phyloP scores from a whole-genome alignment of 2,888 invertebrate species.

The Noctua comes region DNA sequence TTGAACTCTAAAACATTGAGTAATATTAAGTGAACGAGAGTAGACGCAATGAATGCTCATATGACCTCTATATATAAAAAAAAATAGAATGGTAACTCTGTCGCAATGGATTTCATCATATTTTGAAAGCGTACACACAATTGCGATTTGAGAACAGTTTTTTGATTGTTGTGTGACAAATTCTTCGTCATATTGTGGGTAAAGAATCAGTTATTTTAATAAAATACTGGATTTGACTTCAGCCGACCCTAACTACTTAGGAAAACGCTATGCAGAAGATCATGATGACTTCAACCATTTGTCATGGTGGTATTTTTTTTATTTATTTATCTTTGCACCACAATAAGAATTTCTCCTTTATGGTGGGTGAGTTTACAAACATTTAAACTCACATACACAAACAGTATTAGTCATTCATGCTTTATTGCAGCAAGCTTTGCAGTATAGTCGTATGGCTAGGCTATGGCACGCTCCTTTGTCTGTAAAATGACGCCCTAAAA shows the following conservation, averaged over 20 bases:
- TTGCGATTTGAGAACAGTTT: constrained; percentile 1
- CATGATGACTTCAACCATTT: neutral
- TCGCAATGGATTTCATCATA: constrained; percentile 45
- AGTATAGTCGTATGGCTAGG: neutral
- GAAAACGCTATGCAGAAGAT: neutral
- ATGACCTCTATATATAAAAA: constrained; percentile 56
- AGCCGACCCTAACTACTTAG: neutral
- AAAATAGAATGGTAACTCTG: constrained; percentile 52
- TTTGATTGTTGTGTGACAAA: neutral
- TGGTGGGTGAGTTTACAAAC: too few species aligned
- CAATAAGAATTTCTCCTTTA: too few species aligned
- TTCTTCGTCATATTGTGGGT: neutral
- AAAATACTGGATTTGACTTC: neutral
- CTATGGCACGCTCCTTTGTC: too few species aligned
- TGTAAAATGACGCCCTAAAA: neutral
- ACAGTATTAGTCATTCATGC: neutral
- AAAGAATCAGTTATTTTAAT: neutral
- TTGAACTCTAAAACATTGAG: constrained; percentile 37
- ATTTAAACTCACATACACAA: too few species aligned
- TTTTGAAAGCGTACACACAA: constrained; percentile 11
- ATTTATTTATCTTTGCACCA: too few species aligned
- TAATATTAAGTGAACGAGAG: constrained; percentile 42
- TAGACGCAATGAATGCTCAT: constrained; percentile 20
- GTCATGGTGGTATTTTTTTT: neutral
- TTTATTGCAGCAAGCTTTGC: neutral